These are phyloP conservation scores for Urosaurus nigricauda DNA, from an alignment of 2,797 vertebrate genomes.

Conservation along the genomic window DNA sequence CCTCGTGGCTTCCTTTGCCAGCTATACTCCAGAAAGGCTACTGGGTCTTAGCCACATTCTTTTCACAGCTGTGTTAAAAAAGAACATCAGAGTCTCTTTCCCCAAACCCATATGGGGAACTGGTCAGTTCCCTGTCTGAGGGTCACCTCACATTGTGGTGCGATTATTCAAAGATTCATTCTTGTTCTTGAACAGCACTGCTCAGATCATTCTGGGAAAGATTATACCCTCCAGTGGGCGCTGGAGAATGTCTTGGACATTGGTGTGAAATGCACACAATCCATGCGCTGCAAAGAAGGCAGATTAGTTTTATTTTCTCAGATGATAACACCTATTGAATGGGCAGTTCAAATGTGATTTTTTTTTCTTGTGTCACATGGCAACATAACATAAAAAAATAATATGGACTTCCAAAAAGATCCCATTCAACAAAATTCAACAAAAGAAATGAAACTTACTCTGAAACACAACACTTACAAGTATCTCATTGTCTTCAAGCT, in stretches of 20 bases:
- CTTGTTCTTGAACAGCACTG: conserved; percentile 78
- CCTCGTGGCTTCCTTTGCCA: conserved; percentile 87
- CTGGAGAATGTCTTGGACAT: conserved; percentile 68
- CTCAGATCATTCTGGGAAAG: conserved; percentile 75
- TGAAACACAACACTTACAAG: conserved; percentile 20
- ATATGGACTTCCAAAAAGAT: conserved; percentile 43
- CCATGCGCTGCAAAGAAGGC: conserved; percentile 32
- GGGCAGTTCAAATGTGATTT: conserved; percentile 17
- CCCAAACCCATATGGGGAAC: conserved; percentile 83
- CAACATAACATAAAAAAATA: conserved; percentile 40
- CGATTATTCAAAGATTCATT: conserved; percentile 83
- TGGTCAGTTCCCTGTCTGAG: conserved; percentile 78
- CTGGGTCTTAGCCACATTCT: conserved; percentile 85
- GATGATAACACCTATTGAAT: conserved; percentile 56
- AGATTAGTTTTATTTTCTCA: conserved; percentile 68
- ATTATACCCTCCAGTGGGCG: conserved; percentile 72
- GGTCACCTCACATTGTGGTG: conserved; percentile 87
- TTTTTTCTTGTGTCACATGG: conserved; percentile 12
- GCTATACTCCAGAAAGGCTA: conserved; percentile 82
- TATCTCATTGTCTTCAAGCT: neutral
- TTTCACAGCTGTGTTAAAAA: conserved; percentile 88
- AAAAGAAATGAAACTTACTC: conserved; percentile 35
- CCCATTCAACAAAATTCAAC: conserved; percentile 37
- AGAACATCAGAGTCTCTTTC: conserved; percentile 84
- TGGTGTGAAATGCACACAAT: conserved; percentile 67